Percentiles rank a stretch among this genome's conserved stretches.
Conservation (phyloP, 2,113 vertebrate genomes). For the Siphamia tubifer region DNA sequence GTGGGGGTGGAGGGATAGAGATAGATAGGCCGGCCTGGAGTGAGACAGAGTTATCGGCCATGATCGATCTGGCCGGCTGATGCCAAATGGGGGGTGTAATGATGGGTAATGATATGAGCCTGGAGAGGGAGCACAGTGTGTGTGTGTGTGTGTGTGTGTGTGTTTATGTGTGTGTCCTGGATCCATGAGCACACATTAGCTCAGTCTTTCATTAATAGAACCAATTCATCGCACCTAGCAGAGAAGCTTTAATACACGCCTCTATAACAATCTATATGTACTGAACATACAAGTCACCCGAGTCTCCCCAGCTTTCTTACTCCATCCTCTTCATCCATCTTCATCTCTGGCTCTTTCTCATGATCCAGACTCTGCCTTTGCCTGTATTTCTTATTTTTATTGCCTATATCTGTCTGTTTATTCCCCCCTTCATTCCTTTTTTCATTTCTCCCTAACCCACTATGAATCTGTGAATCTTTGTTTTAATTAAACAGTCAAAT, state of each 20-base stretch:
- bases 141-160: slow-evolving; percentile 25
- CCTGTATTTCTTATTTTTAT: not conserved
- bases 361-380: too few relatives aligned
- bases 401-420: slow-evolving; percentile 26
- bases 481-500: slow-evolving; percentile 56
- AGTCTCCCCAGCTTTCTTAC: not conserved
- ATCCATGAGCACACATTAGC: slow-evolving; percentile 55
- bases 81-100: slow-evolving; percentile 83
- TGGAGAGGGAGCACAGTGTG: slow-evolving; percentile 49
- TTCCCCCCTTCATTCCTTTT: slow-evolving; percentile 22
- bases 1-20: slow-evolving; percentile 70
- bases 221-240: slow-evolving; percentile 68
- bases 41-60: slow-evolving; percentile 74
- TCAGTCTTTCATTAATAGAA: slow-evolving; percentile 75
- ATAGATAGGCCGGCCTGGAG: slow-evolving; percentile 72
- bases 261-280: slow-evolving; percentile 52
- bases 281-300: slow-evolving; percentile 40
- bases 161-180: slow-evolving; percentile 10
- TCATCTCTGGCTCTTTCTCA: slow-evolving; percentile 4
- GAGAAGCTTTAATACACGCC: slow-evolving; percentile 61
- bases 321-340: not conserved
- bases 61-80: slow-evolving; percentile 78
- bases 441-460: slow-evolving; percentile 41
- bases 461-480: slow-evolving; percentile 50
- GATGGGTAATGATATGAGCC: slow-evolving; percentile 81